Percentiles rank a stretch among this genome's conserved stretches.
phyloP scores from a whole-genome alignment of 2,113 vertebrate genomes.

The Amazona guildingii region DNA sequence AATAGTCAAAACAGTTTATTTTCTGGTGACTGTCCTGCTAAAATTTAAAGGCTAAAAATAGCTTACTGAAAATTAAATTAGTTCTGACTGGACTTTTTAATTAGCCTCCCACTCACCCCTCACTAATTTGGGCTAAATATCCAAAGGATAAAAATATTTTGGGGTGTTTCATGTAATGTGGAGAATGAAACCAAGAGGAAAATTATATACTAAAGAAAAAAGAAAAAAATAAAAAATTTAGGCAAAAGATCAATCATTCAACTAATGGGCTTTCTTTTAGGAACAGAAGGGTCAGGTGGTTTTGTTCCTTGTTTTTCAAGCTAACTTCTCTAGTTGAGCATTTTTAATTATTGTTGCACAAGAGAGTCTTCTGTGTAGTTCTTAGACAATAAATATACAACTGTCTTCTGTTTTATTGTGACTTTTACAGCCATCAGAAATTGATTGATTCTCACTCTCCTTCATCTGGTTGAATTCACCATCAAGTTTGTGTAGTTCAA shows the following conservation, averaged over 20 bases:
- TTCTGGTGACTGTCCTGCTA: not conserved
- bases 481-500: slow-evolving; percentile 21
- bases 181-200: not conserved
- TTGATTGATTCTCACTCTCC: slow-evolving; percentile 40
- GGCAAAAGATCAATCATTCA: slow-evolving; percentile 47
- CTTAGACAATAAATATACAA: slow-evolving; percentile 26
- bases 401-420: slow-evolving; percentile 34
- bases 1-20: not conserved
- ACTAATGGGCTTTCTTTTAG: slow-evolving; percentile 35
- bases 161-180: not conserved
- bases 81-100: not conserved
- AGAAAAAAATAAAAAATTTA: not conserved
- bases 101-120: not conserved
- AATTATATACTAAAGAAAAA: not conserved
- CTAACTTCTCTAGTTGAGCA: not conserved
- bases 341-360: slow-evolving; percentile 42
- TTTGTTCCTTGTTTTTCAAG: slow-evolving; percentile 20
- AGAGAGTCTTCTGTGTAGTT: not conserved
- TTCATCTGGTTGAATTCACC: slow-evolving; percentile 46
- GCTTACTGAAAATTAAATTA: not conserved
- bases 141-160: slow-evolving; percentile 6
- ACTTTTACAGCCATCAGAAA: slow-evolving; percentile 39
- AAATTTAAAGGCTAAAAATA: not conserved
- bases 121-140: not conserved
- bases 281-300: slow-evolving; percentile 26